Percentiles rank a stretch among this genome's conserved stretches.
phyloP scores from a whole-genome alignment of 2,113 vertebrate genomes.

The Trematomus loennbergii region DNA sequence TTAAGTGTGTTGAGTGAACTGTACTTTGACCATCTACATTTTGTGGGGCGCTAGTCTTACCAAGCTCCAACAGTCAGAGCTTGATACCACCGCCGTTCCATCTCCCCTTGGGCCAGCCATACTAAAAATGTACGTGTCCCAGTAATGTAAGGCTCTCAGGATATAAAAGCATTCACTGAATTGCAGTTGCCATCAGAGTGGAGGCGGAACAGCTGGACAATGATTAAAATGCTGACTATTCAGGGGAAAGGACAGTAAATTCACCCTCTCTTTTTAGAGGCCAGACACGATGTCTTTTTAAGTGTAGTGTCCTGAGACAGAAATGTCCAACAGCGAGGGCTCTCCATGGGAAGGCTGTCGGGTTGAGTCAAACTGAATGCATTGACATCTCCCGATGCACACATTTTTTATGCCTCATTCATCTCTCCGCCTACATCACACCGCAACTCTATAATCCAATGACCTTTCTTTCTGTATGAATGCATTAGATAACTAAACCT shows the following conservation, averaged over 20 bases:
- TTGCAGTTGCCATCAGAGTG: conserved; percentile 38
- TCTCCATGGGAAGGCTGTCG: conserved; percentile 57
- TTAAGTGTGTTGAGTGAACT: conserved; percentile 5
- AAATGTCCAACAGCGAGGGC: conserved; percentile 46
- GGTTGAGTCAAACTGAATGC: conserved; percentile 52
- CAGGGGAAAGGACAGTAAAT: conserved; percentile 56
- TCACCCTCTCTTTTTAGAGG: conserved; percentile 61
- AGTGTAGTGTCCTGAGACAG: conserved; percentile 63
- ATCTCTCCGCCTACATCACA: conserved; percentile 40
- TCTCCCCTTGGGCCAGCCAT: conserved; percentile 27
- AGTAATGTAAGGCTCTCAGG: conserved; percentile 52
- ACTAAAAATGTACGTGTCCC: conserved; percentile 46
- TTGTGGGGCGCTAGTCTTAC: conserved; percentile 32
- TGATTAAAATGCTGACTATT: conserved; percentile 67
- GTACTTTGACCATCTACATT: conserved; percentile 12
- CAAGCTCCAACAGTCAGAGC: conserved; percentile 12
- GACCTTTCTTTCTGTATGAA: conserved; percentile 58
- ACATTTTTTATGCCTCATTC: conserved; percentile 66
- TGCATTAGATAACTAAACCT: conserved; percentile 32
- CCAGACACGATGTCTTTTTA: conserved; percentile 49
- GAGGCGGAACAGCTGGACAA: conserved; percentile 64
- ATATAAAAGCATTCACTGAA: conserved; percentile 52
- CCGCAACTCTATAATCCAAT: conserved; percentile 49
- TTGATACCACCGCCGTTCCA: conserved; percentile 18
- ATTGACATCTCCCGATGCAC: conserved; percentile 61